phyloP scores from a whole-genome alignment of 2,797 vertebrate species.

The Pseudotriccus pelzelni region DNA sequence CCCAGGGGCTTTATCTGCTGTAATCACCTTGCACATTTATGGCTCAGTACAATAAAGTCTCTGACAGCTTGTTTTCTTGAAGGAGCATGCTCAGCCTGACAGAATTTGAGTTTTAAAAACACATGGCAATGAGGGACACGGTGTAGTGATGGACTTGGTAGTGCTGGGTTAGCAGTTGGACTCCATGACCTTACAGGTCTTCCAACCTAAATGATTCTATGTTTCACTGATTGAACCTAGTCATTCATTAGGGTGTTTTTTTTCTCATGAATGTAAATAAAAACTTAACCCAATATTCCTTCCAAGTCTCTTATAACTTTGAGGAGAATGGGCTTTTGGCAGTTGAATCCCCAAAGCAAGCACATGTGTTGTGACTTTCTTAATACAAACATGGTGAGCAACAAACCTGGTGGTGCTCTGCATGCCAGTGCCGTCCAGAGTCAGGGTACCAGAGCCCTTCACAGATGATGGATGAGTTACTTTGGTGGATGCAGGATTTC shows the following conservation, averaged over 20 bases:
- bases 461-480: not conserved
- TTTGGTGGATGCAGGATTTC: not conserved
- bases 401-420: not conserved
- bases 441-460: not conserved
- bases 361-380: not conserved
- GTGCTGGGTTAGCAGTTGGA: not conserved
- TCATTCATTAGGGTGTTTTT: not conserved
- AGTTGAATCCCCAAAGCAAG: not conserved
- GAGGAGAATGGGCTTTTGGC: not conserved
- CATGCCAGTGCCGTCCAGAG: not conserved
- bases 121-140: not conserved
- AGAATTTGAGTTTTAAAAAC: not conserved
- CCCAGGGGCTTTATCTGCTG: not conserved
- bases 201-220: not conserved
- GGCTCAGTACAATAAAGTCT: not conserved
- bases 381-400: not conserved
- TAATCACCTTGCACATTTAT: not conserved
- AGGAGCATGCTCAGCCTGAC: not conserved
- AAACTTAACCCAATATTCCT: not conserved
- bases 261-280: not conserved
- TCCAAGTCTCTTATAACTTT: not conserved
- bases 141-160: not conserved
- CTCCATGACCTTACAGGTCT: not conserved
- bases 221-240: not conserved
- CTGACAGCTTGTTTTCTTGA: not conserved